phyloP scores from a whole-genome alignment of 2,113 vertebrate genomes.

The Odocoileus virginianus region DNA sequence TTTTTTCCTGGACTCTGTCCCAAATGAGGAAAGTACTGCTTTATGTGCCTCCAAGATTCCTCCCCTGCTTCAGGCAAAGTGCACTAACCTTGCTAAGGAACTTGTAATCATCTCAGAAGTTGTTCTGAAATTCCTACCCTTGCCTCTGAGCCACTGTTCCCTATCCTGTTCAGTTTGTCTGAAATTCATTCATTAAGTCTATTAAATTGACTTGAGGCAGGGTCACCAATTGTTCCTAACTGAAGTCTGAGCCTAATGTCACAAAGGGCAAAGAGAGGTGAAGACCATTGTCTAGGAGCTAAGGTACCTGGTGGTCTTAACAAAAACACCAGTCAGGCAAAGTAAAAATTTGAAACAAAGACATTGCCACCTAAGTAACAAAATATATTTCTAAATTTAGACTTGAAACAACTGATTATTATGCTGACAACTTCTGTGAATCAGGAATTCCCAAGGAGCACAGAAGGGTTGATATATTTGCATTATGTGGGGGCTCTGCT shows the following conservation, averaged over 20 bases:
- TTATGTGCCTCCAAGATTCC: background rate
- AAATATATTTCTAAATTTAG: background rate
- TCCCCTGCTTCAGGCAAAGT: background rate
- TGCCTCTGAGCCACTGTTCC: background rate
- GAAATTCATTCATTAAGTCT: background rate
- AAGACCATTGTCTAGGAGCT: background rate
- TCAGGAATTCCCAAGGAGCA: background rate
- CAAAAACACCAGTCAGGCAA: background rate
- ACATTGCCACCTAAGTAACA: background rate
- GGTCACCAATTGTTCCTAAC: background rate
- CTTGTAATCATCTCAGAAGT: background rate
- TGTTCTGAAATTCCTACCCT: background rate
- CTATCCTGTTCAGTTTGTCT: background rate
- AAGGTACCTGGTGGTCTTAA: background rate
- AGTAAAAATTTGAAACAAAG: background rate
- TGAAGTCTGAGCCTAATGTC: background rate
- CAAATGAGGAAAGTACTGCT: background rate
- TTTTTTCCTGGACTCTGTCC: background rate
- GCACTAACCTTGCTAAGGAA: background rate
- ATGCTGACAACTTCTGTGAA: background rate
- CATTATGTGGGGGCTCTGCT: background rate
- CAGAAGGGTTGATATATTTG: background rate
- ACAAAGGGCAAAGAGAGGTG: background rate
- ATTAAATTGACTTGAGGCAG: background rate
- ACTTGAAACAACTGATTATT: background rate